These are phyloP conservation scores for Drosophila diplacantha DNA, from an alignment of 2,888 invertebrate species.

Conservation along the genomic window DNA sequence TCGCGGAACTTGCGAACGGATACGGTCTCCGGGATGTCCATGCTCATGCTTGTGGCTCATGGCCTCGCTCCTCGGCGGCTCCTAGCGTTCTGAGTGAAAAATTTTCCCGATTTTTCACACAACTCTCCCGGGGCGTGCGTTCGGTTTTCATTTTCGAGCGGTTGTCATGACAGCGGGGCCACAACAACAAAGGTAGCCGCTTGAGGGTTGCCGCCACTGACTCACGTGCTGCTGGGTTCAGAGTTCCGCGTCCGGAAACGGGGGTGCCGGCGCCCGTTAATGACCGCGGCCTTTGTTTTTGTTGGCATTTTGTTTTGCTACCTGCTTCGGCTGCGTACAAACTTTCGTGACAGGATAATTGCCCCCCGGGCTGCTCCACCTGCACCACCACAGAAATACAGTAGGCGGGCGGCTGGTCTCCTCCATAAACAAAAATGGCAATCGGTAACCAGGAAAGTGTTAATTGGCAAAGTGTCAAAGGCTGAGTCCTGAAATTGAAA, in stretches of 20 bases:
- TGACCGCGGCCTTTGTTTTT: constrained; percentile 59
- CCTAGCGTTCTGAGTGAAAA: constrained; percentile 59
- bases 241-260: constrained; percentile 52
- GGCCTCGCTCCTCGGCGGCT: constrained; percentile 47
- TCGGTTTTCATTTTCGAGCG: constrained; percentile 22
- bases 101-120: constrained; percentile 35
- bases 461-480: constrained; percentile 70
- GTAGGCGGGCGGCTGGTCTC: background rate
- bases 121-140: constrained; percentile 15
- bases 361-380: constrained; percentile 27
- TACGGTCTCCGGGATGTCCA: constrained; percentile 73
- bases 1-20: constrained; percentile 73
- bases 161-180: constrained; percentile 60
- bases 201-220: constrained; percentile 46
- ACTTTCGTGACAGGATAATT: constrained; percentile 68
- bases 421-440: constrained; percentile 59
- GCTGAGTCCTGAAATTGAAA: constrained; percentile 55
- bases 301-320: constrained; percentile 70
- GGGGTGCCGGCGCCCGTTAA: constrained; percentile 30
- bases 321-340: constrained; percentile 48
- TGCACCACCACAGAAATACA: background rate
- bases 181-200: constrained; percentile 51
- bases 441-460: constrained; percentile 70
- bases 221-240: constrained; percentile 57
- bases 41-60: constrained; percentile 53